Evolutionary conservation across 2,113 vertebrate species (phyloP).

Genomic region (Notothenia coriiceps): DNA sequence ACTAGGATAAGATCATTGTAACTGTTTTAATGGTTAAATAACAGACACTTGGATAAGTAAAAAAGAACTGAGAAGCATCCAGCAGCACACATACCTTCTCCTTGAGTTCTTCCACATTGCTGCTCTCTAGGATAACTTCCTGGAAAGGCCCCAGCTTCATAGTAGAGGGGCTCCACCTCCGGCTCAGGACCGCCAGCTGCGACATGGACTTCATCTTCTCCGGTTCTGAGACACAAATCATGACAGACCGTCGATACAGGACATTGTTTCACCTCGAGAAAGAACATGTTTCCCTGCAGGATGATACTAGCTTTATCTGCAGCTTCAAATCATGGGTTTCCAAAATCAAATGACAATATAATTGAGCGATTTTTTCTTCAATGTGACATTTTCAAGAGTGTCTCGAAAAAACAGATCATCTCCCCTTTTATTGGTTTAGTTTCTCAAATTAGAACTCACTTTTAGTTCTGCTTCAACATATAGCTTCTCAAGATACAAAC

Average conservation of each 20-base stretch:
- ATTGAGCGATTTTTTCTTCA: not conserved
- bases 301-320: not conserved
- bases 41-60: not conserved
- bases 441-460: not conserved
- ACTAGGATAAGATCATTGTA: not conserved
- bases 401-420: not conserved
- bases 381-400: not conserved
- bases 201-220: constrained; percentile 99
- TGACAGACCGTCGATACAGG: not conserved
- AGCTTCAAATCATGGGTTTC: no score
- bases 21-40: not conserved
- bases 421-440: not conserved
- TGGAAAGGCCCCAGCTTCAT: constrained; percentile 94
- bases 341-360: not conserved
- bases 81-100: constrained; percentile 87
- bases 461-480: not conserved
- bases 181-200: constrained; percentile 93
- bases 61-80: not conserved
- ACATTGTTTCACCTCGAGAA: not conserved
- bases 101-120: constrained; percentile 94
- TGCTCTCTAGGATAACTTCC: constrained; percentile 96
- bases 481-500: no score
- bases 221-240: constrained; percentile 81
- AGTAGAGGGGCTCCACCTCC: constrained; percentile 91
- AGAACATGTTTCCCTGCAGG: not conserved